Conservation (phyloP, 30 jellyfish, hydroid and myxozoan species). For the Cassiopea xamachana region DNA sequence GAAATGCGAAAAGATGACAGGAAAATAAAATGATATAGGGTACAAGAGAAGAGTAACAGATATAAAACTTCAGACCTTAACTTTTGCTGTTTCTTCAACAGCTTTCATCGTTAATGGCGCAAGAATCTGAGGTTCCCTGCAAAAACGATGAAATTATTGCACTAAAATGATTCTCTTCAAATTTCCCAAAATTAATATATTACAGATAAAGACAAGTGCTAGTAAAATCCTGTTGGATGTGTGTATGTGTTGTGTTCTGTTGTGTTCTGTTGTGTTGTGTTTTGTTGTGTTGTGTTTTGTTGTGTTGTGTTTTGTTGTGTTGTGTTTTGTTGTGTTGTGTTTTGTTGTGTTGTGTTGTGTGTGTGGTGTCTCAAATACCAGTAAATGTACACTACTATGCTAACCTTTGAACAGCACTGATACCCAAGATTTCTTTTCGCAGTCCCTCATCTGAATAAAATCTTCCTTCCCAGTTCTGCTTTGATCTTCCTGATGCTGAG, state of each 20-base stretch:
- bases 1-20: background rate
- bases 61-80: conserved; percentile 3
- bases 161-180: too few species aligned
- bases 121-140: conserved; percentile 17
- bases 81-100: conserved; percentile 35
- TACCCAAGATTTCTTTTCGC: conserved; percentile 33
- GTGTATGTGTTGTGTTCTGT: too few species aligned
- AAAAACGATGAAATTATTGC: background rate
- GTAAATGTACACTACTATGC: background rate
- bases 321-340: too few species aligned
- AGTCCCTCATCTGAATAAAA: conserved; percentile 36
- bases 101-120: conserved; percentile 55
- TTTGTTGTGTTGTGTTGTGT: background rate
- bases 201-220: too few species aligned
- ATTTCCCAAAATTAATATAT: too few species aligned
- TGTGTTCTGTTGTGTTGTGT: too few species aligned
- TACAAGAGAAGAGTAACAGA: background rate
- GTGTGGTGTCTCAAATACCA: background rate
- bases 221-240: too few species aligned
- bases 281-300: too few species aligned
- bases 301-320: too few species aligned
- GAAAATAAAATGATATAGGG: background rate
- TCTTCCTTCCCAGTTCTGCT: conserved; percentile 21
- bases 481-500: background rate
- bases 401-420: conserved; percentile 22